Conservation (phyloP, 64 coral and sea anemone species). For the Porites australiensis region DNA sequence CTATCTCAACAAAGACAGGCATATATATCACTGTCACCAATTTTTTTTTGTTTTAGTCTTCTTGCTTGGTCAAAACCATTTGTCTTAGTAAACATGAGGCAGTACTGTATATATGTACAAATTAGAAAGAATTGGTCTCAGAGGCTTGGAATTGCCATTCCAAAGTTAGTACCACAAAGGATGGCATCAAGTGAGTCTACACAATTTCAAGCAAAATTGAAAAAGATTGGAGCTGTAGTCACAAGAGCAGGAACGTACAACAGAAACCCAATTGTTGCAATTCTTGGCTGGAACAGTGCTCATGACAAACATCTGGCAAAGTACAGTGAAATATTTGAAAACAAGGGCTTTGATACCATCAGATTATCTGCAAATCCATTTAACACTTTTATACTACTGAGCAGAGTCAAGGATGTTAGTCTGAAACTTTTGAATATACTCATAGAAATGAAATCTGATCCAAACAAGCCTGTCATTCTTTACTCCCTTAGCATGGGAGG, state of each 20-base stretch:
- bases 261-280: not conserved
- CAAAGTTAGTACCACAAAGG: not conserved
- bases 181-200: not conserved
- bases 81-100: too few relatives aligned
- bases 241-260: not conserved
- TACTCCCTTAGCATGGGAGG: slow-evolving; percentile 36
- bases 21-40: too few relatives aligned
- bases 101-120: not conserved
- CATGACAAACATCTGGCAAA: slow-evolving; percentile 42
- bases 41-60: too few relatives aligned
- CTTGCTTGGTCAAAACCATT: too few relatives aligned
- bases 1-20: too few relatives aligned
- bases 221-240: slow-evolving; percentile 35
- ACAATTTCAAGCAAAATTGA: slow-evolving; percentile 8
- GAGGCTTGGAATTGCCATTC: not conserved
- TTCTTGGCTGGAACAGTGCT: slow-evolving; percentile 59
- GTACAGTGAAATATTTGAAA: slow-evolving; percentile 50
- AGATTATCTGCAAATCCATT: slow-evolving; percentile 30
- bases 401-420: not conserved
- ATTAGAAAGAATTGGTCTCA: not conserved
- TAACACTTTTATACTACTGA: slow-evolving; percentile 17
- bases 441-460: slow-evolving; percentile 12
- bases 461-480: not conserved
- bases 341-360: slow-evolving; percentile 34
- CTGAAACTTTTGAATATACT: slow-evolving; percentile 8